Percentiles rank a stretch among this genome's conserved stretches.
Evolutionary conservation across 2,113 vertebrate species (phyloP).

Genomic region (Lepisosteus oculatus): DNA sequence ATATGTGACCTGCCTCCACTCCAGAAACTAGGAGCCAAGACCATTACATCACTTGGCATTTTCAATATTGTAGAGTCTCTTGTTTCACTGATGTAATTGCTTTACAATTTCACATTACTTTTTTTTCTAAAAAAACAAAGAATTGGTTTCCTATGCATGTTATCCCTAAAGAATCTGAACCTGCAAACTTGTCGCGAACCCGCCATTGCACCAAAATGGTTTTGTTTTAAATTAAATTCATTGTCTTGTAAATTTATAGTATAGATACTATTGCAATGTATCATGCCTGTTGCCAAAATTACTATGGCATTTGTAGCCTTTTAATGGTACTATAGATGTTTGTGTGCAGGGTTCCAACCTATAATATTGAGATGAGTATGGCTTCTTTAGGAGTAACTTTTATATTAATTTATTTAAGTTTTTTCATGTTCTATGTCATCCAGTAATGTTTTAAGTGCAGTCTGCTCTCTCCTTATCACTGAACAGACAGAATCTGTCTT

Average conservation of each 20-base stretch:
- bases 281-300: slow-evolving; percentile 59
- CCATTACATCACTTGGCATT: slow-evolving; percentile 33
- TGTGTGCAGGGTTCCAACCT: slow-evolving; percentile 65
- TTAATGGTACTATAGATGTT: slow-evolving; percentile 65
- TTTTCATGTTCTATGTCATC: slow-evolving; percentile 62
- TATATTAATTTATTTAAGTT: slow-evolving; percentile 78
- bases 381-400: slow-evolving; percentile 78
- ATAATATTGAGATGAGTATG: slow-evolving; percentile 62
- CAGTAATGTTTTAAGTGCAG: slow-evolving; percentile 48
- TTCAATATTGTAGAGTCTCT: slow-evolving; percentile 47
- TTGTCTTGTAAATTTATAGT: slow-evolving; percentile 47
- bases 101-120: slow-evolving; percentile 51
- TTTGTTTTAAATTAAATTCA: slow-evolving; percentile 31
- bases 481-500: slow-evolving; percentile 63
- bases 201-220: slow-evolving; percentile 42
- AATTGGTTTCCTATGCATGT: slow-evolving; percentile 64
- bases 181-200: background rate
- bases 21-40: slow-evolving; percentile 50
- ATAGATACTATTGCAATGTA: slow-evolving; percentile 49
- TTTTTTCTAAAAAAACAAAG: slow-evolving; percentile 35
- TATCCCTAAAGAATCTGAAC: slow-evolving; percentile 20
- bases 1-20: slow-evolving; percentile 36
- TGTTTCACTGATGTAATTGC: slow-evolving; percentile 47
- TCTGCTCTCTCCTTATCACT: slow-evolving; percentile 77
- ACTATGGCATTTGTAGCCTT: slow-evolving; percentile 53